These are phyloP conservation scores for Pandemis cinnamomeana DNA, from an alignment of 2,888 invertebrate species.

Conservation along the genomic window DNA sequence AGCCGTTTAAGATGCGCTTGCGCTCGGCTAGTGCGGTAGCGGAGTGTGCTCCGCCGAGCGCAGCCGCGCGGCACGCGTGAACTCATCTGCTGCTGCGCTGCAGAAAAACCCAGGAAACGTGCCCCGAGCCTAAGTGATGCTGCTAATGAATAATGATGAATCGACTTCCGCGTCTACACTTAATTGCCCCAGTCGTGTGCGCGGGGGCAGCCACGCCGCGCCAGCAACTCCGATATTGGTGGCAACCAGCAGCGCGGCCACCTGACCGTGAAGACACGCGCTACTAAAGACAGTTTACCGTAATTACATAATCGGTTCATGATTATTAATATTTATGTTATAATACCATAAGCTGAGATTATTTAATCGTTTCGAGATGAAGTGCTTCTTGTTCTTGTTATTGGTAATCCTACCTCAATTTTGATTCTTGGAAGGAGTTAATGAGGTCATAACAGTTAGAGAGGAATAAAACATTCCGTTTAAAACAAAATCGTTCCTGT, in stretches of 20 bases:
- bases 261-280: slow-evolving; percentile 62
- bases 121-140: slow-evolving; percentile 63
- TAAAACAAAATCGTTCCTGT: not conserved
- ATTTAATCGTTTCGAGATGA: slow-evolving; percentile 2
- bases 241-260: slow-evolving; percentile 45
- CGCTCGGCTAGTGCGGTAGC: slow-evolving; percentile 38
- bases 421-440: not conserved
- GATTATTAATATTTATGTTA: slow-evolving; percentile 45
- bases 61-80: slow-evolving; percentile 63
- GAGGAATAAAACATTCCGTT: slow-evolving; percentile 1
- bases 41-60: slow-evolving; percentile 67
- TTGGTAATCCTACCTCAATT: not conserved
- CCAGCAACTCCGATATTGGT: slow-evolving; percentile 37
- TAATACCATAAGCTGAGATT: slow-evolving; percentile 42
- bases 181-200: slow-evolving; percentile 60
- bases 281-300: slow-evolving; percentile 51
- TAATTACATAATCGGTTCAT: slow-evolving; percentile 49
- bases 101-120: slow-evolving; percentile 77
- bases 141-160: slow-evolving; percentile 75
- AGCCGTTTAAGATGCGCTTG: slow-evolving; percentile 51
- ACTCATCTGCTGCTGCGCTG: slow-evolving; percentile 50
- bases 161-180: slow-evolving; percentile 72
- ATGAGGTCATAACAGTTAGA: not conserved
- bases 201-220: slow-evolving; percentile 39
- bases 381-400: not conserved